A percentile compares a stretch with the other conserved stretches of the same genome.
Conservation (phyloP, 2,113 vertebrate species). For the Lepisosteus oculatus region DNA sequence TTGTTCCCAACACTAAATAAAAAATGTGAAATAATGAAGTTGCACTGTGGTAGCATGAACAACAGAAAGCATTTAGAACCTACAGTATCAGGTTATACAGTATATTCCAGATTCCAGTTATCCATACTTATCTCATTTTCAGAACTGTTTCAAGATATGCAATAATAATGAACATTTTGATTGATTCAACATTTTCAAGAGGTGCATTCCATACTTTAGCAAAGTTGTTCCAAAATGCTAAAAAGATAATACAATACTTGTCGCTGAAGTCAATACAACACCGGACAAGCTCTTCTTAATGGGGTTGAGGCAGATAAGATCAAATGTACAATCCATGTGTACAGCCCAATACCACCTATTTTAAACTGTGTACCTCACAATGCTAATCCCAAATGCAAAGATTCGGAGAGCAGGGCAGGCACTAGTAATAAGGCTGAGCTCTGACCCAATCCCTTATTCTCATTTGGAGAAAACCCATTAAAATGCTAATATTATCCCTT, state of each 20-base stretch:
- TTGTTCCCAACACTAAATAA: no score
- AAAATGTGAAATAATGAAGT: no score
- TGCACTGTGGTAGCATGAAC: no score
- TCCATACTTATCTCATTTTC: no score
- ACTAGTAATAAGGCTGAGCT: conserved; percentile 25
- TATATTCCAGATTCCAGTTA: no score
- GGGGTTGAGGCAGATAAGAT: conserved; percentile 42
- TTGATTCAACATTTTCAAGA: conserved; percentile 56
- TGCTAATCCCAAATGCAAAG: conserved; percentile 52
- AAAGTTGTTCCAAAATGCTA: conserved; percentile 47
- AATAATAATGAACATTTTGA: conserved; percentile 22
- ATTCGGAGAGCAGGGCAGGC: conserved; percentile 26
- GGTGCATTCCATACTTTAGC: conserved; percentile 49
- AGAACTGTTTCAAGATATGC: no score
- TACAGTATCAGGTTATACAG: no score
- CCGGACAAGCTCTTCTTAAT: conserved; percentile 38
- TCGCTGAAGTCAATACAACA: conserved; percentile 45
- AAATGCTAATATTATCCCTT: conserved; percentile 50
- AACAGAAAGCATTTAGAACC: no score
- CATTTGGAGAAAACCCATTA: conserved; percentile 47
- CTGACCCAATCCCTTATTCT: conserved; percentile 42
- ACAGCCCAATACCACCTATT: conserved; percentile 10
- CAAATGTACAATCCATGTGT: conserved; percentile 27
- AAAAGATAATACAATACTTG: conserved; percentile 50
- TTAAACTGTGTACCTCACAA: conserved; percentile 36